Percentiles rank a stretch among this genome's conserved stretches.
phyloP scores from a whole-genome alignment of 2,113 vertebrate genomes.

The Micronycteris hirsuta region DNA sequence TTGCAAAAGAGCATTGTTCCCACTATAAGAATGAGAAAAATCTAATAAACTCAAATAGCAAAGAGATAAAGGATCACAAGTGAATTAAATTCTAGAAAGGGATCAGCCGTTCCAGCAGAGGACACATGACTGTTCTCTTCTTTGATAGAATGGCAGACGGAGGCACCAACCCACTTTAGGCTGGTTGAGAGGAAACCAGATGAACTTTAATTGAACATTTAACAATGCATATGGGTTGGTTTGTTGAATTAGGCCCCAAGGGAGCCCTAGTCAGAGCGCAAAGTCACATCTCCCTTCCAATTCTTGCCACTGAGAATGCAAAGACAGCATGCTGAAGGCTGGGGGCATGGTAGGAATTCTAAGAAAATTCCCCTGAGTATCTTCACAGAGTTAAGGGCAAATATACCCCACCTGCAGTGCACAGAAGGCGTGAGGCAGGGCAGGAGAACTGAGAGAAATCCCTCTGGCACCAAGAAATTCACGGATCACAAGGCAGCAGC shows the following conservation, averaged over 20 bases:
- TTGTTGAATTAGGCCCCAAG: neutral
- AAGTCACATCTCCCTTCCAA: neutral
- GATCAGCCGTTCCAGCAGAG: neutral
- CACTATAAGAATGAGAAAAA: neutral
- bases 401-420: neutral
- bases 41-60: neutral
- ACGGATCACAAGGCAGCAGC: neutral
- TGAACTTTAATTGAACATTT: neutral
- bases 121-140: neutral
- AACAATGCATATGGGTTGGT: neutral
- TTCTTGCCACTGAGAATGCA: neutral
- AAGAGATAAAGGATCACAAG: neutral
- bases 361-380: neutral
- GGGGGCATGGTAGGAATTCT: no score
- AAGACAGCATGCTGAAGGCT: neutral
- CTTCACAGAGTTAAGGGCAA: neutral
- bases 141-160: neutral
- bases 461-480: neutral
- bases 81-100: neutral
- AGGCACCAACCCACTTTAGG: neutral
- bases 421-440: neutral
- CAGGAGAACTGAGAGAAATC: neutral
- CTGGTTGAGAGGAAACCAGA: neutral
- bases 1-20: neutral
- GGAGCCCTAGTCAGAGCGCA: neutral